Percentiles rank a stretch among this genome's conserved stretches.
Conservation (phyloP, 2,113 vertebrate species). For the Chionis minor region DNA sequence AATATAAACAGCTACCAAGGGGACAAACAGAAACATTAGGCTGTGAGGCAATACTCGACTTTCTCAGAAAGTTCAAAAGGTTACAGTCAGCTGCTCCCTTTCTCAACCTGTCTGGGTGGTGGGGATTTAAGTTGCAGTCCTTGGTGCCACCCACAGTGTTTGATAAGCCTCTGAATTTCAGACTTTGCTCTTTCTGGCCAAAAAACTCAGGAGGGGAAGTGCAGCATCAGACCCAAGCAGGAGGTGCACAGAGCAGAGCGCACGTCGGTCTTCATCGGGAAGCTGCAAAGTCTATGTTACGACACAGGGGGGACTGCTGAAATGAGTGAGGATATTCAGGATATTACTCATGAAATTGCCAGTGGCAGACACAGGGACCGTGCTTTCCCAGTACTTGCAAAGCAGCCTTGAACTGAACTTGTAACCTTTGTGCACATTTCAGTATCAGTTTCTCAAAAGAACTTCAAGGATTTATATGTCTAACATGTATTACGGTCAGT, state of each 20-base stretch:
- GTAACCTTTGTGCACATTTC: neutral
- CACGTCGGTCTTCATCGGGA: neutral
- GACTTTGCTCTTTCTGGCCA: neutral
- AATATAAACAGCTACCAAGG: slow-evolving; percentile 32
- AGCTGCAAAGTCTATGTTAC: neutral
- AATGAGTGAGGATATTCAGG: neutral
- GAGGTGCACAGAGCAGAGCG: neutral
- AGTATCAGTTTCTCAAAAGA: neutral
- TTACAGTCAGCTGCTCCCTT: slow-evolving; percentile 17
- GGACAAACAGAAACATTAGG: slow-evolving; percentile 47
- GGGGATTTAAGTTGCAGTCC: neutral
- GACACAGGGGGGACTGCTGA: accelerated
- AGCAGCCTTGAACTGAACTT: neutral
- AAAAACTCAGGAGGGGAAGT: neutral
- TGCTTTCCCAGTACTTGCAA: neutral
- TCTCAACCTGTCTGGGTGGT: neutral
- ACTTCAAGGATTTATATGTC: neutral
- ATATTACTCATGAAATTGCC: neutral
- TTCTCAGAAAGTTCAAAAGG: slow-evolving; percentile 63
- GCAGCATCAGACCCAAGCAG: neutral
- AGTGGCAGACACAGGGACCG: neutral
- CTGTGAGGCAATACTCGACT: slow-evolving; percentile 23
- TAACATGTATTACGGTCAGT: neutral
- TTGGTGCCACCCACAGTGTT: slow-evolving; percentile 7
- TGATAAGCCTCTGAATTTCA: neutral